These are phyloP conservation scores for Cancer borealis DNA, from an alignment of 2,888 invertebrate genomes.

Conservation along the genomic window DNA sequence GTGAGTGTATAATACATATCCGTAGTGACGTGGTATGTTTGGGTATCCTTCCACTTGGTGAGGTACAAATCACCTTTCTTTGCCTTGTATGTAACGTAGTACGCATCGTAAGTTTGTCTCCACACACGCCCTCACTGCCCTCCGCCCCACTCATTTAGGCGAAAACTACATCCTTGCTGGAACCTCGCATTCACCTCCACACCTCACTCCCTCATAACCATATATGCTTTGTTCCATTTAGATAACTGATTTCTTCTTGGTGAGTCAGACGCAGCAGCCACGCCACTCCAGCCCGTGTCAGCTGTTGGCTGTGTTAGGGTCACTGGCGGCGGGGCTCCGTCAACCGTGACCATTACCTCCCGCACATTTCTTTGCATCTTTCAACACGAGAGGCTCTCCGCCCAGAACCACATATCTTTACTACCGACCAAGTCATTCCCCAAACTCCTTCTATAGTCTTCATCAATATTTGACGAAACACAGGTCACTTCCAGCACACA, in stretches of 20 bases:
- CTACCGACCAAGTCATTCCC: neutral
- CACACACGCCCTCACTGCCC: neutral
- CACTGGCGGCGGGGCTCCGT: neutral
- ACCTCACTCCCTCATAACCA: neutral
- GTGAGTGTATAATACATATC: neutral
- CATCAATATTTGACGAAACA: neutral
- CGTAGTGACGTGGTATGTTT: neutral
- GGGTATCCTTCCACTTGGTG: neutral
- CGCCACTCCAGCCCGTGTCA: neutral
- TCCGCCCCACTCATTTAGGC: neutral
- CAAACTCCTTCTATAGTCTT: neutral
- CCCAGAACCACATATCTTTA: neutral
- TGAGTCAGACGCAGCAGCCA: constrained; percentile 18
- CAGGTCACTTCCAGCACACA: neutral
- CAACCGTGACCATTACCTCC: constrained; percentile 40
- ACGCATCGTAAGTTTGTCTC: neutral
- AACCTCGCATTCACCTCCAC: neutral
- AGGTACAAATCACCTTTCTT: neutral
- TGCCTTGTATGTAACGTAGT: neutral
- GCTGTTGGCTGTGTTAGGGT: constrained; percentile 25
- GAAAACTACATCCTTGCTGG: neutral
- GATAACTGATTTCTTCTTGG: neutral
- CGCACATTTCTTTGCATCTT: neutral
- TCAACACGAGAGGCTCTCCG: neutral
- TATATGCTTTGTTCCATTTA: neutral